Evolutionary conservation across 2,113 vertebrate species (phyloP).

Genomic region (Sebastes schlegelii): DNA sequence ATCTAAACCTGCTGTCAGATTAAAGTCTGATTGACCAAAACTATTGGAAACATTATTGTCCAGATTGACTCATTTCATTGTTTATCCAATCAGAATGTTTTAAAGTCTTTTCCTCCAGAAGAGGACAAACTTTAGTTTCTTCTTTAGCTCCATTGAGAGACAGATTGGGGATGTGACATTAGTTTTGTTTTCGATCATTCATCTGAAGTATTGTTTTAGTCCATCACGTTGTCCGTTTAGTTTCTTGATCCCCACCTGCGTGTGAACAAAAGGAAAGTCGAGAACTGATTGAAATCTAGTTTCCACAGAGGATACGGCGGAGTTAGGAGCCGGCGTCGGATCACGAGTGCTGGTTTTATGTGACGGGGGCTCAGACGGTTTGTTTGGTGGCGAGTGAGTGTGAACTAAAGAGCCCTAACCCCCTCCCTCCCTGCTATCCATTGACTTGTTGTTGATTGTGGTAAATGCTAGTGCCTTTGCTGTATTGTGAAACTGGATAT

Average conservation of each 20-base stretch:
- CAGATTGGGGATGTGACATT: too few relatives aligned
- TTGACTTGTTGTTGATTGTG: conserved; percentile 77
- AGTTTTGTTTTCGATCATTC: too few relatives aligned
- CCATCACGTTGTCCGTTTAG: neutral
- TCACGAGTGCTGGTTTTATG: neutral
- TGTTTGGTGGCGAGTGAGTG: conserved; percentile 18
- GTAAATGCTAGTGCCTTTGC: conserved; percentile 87
- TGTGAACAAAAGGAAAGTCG: neutral
- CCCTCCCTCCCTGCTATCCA: conserved; percentile 41
- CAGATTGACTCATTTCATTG: too few relatives aligned
- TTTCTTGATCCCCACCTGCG: neutral
- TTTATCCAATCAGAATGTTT: too few relatives aligned
- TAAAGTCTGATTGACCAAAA: neutral
- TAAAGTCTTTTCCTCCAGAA: too few relatives aligned
- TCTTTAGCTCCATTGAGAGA: too few relatives aligned
- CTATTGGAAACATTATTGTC: too few relatives aligned
- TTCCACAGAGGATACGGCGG: neutral
- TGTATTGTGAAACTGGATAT: conserved; percentile 84
- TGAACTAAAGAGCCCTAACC: conserved; percentile 9
- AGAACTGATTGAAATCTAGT: too few relatives aligned
- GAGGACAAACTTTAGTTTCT: too few relatives aligned
- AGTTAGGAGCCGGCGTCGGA: neutral
- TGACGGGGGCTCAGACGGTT: neutral
- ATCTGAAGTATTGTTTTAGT: neutral
- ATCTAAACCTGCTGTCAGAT: neutral